phyloP scores from a whole-genome alignment of 2,113 vertebrate species.

The Macquaria australasica region DNA sequence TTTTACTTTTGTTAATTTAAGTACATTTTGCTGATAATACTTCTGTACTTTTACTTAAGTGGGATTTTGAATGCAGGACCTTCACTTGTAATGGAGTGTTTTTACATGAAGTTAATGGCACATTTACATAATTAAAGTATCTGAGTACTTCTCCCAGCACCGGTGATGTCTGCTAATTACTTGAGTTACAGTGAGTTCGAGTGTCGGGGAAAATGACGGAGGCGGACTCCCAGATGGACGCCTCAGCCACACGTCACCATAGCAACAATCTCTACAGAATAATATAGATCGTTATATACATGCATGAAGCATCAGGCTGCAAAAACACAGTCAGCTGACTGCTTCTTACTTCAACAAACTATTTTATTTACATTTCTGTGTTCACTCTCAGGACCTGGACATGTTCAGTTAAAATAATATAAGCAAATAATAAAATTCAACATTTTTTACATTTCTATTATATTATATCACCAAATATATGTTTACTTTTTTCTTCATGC shows the following conservation, averaged over 20 bases:
- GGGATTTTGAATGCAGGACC: too few species aligned
- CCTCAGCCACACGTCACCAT: not conserved
- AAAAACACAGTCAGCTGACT: not conserved
- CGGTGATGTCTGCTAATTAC: not conserved
- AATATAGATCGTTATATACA: not conserved
- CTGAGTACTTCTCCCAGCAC: not conserved
- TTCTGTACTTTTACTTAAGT: too few species aligned
- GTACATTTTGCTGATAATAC: too few species aligned
- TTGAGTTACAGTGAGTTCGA: not conserved
- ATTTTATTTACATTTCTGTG: too few species aligned
- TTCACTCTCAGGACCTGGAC: too few species aligned
- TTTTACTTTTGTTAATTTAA: too few species aligned
- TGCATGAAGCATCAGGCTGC: not conserved
- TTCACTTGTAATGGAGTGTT: too few species aligned
- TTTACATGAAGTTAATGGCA: not conserved
- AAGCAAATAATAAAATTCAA: too few species aligned
- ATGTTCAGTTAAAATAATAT: too few species aligned
- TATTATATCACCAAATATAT: too few species aligned
- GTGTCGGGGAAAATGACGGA: not conserved
- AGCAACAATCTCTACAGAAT: slow-evolving; percentile 6
- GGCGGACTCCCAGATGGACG: not conserved
- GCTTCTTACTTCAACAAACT: not conserved
- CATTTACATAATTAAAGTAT: not conserved
- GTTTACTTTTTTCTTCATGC: not conserved
- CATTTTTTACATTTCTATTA: too few species aligned